Evolutionary conservation across 2,797 vertebrate species (phyloP), one percentile per base, ranked within the genome.

Genomic region (Hylomyscus alleni): DNA sequence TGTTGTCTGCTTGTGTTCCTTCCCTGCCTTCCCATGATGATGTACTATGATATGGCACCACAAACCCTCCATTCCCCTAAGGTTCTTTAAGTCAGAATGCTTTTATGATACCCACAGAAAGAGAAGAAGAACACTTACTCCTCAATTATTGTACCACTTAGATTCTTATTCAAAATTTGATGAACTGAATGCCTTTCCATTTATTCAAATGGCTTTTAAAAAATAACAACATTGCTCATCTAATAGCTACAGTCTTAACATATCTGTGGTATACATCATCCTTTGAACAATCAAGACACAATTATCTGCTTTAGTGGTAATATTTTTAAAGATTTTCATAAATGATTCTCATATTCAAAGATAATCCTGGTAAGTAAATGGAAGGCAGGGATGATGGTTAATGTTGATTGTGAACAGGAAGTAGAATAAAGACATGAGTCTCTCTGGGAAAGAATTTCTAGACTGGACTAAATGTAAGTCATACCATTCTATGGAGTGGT

Each of bases 221-320:
- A 73, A 37, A 14, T 0, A 69, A 58, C 24, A 83, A 1, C 19
- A 47, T 76, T 95, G 24, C 14, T 50, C 13, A 50, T 50, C 44
- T 14, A 17, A 44, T 15, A 7, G 34, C 67, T 69, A 69, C 2
- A 14, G 7, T 2, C 83, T 92, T 78, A 94, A 47, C 2, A 37
- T 65, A 34, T 6, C 50, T 34, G 34, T 89, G n/a, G 20, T 40
- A 20, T 87, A 72, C 93, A 26, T 77, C 44, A 50, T 14, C 26
- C 40, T 37, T 4, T 62, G 15, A 87, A 72, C 56, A 14, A 72
- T 54, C 15, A 10, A 58, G 34, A 67, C 60, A 54, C 83, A 87
- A 50, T 77, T 91, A 81, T 77, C 37, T 93, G 3, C 34, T 37
- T 97, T 92, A 94, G 15, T 80, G 31, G 52, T 83, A 95, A 44